phyloP scores from a whole-genome alignment of 2,888 invertebrate genomes.

The Coelinius sp. region DNA sequence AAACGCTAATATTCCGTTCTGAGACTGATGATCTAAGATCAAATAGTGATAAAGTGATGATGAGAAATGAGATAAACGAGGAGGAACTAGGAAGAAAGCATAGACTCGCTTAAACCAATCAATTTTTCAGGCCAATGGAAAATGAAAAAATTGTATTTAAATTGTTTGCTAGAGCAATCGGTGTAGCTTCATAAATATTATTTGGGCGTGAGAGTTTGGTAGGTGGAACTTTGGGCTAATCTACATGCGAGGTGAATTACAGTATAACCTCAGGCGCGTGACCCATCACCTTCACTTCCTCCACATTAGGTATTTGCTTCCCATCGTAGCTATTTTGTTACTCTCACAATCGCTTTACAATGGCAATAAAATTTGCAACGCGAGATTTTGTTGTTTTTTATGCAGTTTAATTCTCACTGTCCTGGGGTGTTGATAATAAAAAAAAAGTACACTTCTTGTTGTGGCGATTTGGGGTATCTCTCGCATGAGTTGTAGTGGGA shows the following conservation, averaged over 20 bases:
- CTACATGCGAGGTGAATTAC: neutral
- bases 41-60: neutral
- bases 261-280: slow-evolving; percentile 9
- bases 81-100: neutral
- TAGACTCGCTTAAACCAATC: neutral
- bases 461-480: neutral
- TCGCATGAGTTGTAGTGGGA: neutral
- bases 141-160: neutral
- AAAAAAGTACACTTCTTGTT: neutral
- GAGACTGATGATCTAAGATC: neutral
- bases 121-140: neutral
- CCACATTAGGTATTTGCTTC: neutral
- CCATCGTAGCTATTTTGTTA: neutral
- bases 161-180: neutral
- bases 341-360: no score
- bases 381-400: no score
- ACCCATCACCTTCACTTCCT: slow-evolving; percentile 25
- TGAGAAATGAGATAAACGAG: neutral
- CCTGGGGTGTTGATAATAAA: neutral
- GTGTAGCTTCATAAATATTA: neutral
- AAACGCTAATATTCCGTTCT: no score
- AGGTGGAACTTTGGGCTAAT: neutral
- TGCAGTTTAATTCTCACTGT: no score
- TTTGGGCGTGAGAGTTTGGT: neutral
- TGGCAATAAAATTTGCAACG: no score